Evolutionary conservation across 2,113 vertebrate species (phyloP), one percentile per base, ranked within the genome.

Genomic region (Petromus typicus): DNA sequence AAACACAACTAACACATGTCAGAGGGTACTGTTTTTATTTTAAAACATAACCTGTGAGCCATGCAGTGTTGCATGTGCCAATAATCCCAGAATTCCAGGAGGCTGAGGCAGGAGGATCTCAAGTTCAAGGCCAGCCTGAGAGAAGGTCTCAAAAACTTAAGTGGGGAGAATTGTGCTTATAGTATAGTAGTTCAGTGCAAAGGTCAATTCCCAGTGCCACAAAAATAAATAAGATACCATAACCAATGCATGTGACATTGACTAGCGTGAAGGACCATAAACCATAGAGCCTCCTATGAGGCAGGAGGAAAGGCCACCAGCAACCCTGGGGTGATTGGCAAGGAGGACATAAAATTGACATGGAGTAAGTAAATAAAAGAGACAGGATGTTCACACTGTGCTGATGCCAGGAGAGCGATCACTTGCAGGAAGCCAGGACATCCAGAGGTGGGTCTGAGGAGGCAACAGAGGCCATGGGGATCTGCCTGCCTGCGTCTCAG

Each of bases 361-460:
- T 3, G 32, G 45, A 61, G 10, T 45, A 37, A 45, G 54, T 22
- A 3, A n/a, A 34, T 2, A 18, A 43, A 43, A 56, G 17, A 80
- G 37, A 14, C n/a, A 0, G 43, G 51, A 37, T 37, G n/a, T 4
- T 14, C 25, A 2, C 0, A 1, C 20, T 32, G 0, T 71, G 23
- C 45, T 12, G 57, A 45, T 81, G 27, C 57, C 54, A 20, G 17
- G n/a, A 7, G 20, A 27, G 10, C 37, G 30, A 43, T 78, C 32
- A 61, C 40, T 56, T 32, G 32, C 66, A 22, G 18, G 84, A 37
- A 86, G 27, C 27, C 32, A 75, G 80, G 79, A 64, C 17, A 3
- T 69, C 20, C 34, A 54, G 48, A 67, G 43, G 63, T 40, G 37
- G 13, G 32, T 13, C 27, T 40, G 45, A 89, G 57, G 25, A 78